Conservation (phyloP, 2,797 vertebrate species). For the Tadarida brasiliensis region DNA sequence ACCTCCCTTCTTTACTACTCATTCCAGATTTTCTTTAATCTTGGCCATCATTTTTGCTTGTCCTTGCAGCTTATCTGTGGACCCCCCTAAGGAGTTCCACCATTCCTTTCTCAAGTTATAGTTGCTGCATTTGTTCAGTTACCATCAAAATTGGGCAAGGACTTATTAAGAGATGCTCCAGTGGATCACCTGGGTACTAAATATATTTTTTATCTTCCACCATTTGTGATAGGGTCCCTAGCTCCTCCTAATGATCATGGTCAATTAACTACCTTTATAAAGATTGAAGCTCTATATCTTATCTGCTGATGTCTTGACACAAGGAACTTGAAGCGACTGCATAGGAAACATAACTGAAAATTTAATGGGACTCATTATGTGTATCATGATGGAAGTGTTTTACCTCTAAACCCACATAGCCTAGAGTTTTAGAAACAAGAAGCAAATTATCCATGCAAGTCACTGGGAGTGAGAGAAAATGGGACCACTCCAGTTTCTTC, state of each 20-base stretch:
- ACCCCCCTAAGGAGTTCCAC: not conserved
- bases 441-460: not conserved
- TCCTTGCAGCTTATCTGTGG: not conserved
- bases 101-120: not conserved
- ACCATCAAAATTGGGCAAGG: too few species aligned
- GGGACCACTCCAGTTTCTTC: not conserved
- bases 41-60: not conserved
- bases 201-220: not conserved
- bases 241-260: not conserved
- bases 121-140: not conserved
- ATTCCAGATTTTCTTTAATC: not conserved
- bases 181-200: not conserved
- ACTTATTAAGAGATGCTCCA: not conserved
- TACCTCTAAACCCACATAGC: not conserved
- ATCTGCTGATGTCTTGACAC: not conserved
- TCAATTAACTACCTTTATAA: not conserved
- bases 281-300: not conserved
- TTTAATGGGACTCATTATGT: not conserved
- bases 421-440: not conserved
- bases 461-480: not conserved
- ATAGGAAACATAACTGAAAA: not conserved
- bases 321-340: not conserved
- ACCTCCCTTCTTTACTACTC: not conserved
- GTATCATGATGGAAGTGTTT: not conserved
- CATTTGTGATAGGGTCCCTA: not conserved